Base-by-base conservation (phyloP, 1,140 invertebrate species). In the Coelopa frigida region DNA sequence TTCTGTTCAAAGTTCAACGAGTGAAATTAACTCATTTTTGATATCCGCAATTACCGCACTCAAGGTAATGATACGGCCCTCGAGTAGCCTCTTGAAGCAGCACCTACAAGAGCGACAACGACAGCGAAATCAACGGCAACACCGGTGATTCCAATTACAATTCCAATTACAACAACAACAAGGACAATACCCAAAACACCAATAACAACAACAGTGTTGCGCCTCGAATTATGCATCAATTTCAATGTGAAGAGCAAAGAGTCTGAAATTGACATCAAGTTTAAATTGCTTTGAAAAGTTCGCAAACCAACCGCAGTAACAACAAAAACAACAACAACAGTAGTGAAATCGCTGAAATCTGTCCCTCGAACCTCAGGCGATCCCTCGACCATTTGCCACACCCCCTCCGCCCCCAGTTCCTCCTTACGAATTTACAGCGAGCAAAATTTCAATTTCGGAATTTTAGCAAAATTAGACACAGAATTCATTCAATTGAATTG, bases 401-500 rank as follows among this genome's bases (percentile, higher is more conserved):
- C 33, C 7, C 6, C 7, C 12, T 7, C 33, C 7, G 7, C 7
- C 7, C 15, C 7, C 7, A 7, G 18, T 36, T 8, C 7, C 33
- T 15, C 8, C 8, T 15, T 18, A 29, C 27, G 12, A n/a, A 38
- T 18, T 6, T 6, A 7, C 2, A 5, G 20, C 4, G 21, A 15
- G 11, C 29, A 18, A 60, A 63, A 57, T 58, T 60, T 63, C 56
- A 55, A 63, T 35, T 46, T 45, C 36, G 20, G 21, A 41, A 33
- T 33, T 40, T 41, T 35, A 18, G 11, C 24, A 29, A 53, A 58
- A 63, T 61, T 64, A 61, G 56, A 55, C 54, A 57, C 52, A 51
- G 59, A 55, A 64, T 54, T 64, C 56, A 64, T 54, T 64, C 56
- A 63, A 64, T 64, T 63, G 58, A 63, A 63, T 61, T 63, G 61